Evolutionary conservation across 2,113 vertebrate genomes (phyloP).

Genomic region (Neodontobutis hainanensis): DNA sequence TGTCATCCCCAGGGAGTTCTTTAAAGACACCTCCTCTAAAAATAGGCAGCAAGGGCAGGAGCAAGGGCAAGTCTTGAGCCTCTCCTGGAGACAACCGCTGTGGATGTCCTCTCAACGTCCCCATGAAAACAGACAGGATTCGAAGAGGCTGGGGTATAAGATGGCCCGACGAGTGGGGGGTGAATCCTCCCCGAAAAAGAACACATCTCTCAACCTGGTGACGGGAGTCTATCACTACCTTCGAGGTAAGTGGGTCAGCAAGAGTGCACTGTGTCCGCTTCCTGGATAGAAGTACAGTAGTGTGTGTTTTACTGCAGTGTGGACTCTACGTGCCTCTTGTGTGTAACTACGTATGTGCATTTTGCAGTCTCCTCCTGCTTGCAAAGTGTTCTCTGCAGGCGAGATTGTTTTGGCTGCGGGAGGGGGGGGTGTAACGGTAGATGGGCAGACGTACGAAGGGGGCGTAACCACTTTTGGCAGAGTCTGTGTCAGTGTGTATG

Average conservation of each 20-base stretch:
- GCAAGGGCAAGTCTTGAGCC: slow-evolving; percentile 63
- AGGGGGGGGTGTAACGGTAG: slow-evolving; percentile 16
- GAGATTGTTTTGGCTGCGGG: slow-evolving; percentile 20
- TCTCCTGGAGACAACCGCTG: slow-evolving; percentile 34
- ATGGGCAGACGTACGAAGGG: slow-evolving; percentile 27
- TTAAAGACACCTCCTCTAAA: slow-evolving; percentile 41
- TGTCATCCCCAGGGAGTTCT: slow-evolving; percentile 54
- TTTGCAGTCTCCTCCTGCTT: slow-evolving; percentile 26
- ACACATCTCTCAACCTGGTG: slow-evolving; percentile 77
- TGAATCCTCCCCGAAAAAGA: slow-evolving; percentile 74
- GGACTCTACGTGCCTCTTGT: slow-evolving; percentile 28
- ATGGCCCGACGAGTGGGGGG: slow-evolving; percentile 75
- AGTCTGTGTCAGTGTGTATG: slow-evolving; percentile 24
- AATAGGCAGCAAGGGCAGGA: slow-evolving; percentile 68
- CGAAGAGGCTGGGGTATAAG: slow-evolving; percentile 59
- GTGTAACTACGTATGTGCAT: slow-evolving; percentile 14
- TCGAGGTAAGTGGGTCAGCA: slow-evolving; percentile 81
- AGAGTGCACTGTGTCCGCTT: slow-evolving; percentile 24
- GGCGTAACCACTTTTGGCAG: slow-evolving; percentile 45
- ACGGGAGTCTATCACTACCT: slow-evolving; percentile 78
- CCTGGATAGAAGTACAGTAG: slow-evolving; percentile 11
- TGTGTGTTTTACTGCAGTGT: slow-evolving; percentile 48
- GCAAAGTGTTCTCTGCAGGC: slow-evolving; percentile 24
- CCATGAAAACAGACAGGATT: slow-evolving; percentile 62
- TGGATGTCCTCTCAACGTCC: slow-evolving; percentile 61